Conservation (phyloP, 2,888 invertebrate genomes). For the Dicroscelio sp. region DNA sequence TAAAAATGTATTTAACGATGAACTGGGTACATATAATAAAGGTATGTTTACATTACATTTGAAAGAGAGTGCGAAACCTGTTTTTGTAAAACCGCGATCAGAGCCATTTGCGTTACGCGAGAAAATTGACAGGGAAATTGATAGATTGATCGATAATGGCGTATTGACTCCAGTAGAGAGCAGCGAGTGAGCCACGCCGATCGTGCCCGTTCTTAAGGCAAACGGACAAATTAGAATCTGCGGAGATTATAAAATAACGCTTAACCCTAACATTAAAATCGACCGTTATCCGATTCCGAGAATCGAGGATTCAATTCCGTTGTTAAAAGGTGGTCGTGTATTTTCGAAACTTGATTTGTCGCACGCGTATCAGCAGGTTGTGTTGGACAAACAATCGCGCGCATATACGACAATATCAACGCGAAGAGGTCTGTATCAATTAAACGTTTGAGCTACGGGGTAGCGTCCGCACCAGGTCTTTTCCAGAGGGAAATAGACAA, state of each 20-base stretch:
- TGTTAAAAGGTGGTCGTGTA: constrained; percentile 63
- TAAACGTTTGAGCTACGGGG: constrained; percentile 88
- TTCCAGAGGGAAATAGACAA: constrained; percentile 89
- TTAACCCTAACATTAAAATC: constrained; percentile 84
- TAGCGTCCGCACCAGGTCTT: constrained; percentile 89
- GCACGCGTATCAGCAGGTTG: constrained; percentile 89
- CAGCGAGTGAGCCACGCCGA: constrained; percentile 78
- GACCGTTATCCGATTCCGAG: constrained; percentile 85
- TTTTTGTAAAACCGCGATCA: constrained; percentile 66
- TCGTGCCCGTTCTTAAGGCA: constrained; percentile 64
- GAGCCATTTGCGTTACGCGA: constrained; percentile 58
- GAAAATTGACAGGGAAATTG: constrained; percentile 49
- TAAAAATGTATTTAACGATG: constrained; percentile 43
- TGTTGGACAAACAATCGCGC: constrained; percentile 85
- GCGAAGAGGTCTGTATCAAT: constrained; percentile 80
- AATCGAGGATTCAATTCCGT: constrained; percentile 85
- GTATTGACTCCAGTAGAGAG: constrained; percentile 27
- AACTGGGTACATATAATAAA: constrained; percentile 60
- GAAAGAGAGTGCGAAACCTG: constrained; percentile 48
- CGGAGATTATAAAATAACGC: constrained; percentile 85
- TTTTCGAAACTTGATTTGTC: constrained; percentile 87
- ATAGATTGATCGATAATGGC: constrained; percentile 49
- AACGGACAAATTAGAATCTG: constrained; percentile 76
- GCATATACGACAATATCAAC: constrained; percentile 87
- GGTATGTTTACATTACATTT: constrained; percentile 65